Base-by-base conservation (phyloP, 2,888 invertebrate species). In the Cerastis rubricosa region DNA sequence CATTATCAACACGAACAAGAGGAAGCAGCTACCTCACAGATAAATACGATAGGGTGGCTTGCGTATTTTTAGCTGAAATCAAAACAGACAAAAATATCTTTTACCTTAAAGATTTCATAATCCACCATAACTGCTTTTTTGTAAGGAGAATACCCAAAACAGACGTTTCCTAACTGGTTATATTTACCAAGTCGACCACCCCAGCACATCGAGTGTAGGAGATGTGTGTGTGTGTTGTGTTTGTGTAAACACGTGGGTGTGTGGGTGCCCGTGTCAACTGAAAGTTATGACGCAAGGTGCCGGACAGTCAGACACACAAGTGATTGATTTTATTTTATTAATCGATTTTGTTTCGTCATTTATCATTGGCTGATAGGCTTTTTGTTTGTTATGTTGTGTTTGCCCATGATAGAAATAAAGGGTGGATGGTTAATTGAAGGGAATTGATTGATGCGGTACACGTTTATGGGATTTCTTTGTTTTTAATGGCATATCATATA, bases 261-360 rank as follows among this genome's bases (percentile, higher is more conserved):
- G 89, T 89, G 84, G 85, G 89, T 81, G 89, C 85, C 73, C 85
- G 73, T 88, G 88, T 89, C 88, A 85, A 85, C 89, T 83, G 75
- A 81, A 88, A 88, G 78, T 88, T 88, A 87, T 86, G 79, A 83
- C 84, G 89, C 89, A 85, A 83, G 83, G 75, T 81, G 74, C 80
- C 89, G 86, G 84, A 85, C 77, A 82, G 71, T 70, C 73, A 71
- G 29, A 54, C 65, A 69, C 85, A 84, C 29, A 84, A 83, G 78
- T 87, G 87, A 84, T 80, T 83, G 83, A 85, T 85, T 74, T 83
- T 82, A 85, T 82, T 82, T 75, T 72, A 74, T 70, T 74, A 84
- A 78, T 84, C 83, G 83, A 69, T 78, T 82, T 64, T 68, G 71
- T 85, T 72, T 12, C 72, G 72, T 78, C 78, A 85, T 84, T 84